Conservation (phyloP, 2,797 vertebrate genomes). For the Gymnodraco acuticeps region DNA sequence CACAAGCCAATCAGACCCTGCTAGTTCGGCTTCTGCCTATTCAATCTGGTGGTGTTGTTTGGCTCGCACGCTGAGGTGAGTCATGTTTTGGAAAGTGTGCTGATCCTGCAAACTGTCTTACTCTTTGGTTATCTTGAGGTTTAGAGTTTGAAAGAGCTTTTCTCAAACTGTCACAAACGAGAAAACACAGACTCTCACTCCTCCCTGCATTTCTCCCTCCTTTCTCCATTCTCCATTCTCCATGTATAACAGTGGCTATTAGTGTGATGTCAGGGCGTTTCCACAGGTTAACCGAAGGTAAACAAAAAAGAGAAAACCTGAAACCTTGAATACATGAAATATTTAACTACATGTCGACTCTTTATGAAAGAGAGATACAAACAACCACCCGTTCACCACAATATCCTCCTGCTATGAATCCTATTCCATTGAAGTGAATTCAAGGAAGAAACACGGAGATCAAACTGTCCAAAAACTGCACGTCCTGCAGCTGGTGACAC, state of each 20-base stretch:
- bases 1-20: conserved; percentile 51
- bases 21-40: conserved; percentile 20
- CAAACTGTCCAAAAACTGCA: neutral
- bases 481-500: conserved; percentile 25
- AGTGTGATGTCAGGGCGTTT: too few relatives aligned
- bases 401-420: too few relatives aligned
- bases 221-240: too few relatives aligned
- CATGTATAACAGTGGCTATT: too few relatives aligned
- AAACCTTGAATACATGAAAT: too few relatives aligned
- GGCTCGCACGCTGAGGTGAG: conserved; percentile 11
- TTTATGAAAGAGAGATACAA: too few relatives aligned
- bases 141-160: conserved; percentile 31
- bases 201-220: too few relatives aligned
- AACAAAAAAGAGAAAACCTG: too few relatives aligned
- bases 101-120: conserved; percentile 33
- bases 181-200: too few relatives aligned
- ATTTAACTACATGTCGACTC: too few relatives aligned
- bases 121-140: conserved; percentile 3
- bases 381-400: too few relatives aligned
- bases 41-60: conserved; percentile 18
- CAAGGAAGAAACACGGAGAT: conserved; percentile 10
- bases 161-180: conserved; percentile 8
- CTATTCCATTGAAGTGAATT: neutral
- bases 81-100: neutral
- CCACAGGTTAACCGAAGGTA: too few relatives aligned